Evolutionary conservation across 2,113 vertebrate genomes (phyloP).

Genomic region (Larimichthys crocea): DNA sequence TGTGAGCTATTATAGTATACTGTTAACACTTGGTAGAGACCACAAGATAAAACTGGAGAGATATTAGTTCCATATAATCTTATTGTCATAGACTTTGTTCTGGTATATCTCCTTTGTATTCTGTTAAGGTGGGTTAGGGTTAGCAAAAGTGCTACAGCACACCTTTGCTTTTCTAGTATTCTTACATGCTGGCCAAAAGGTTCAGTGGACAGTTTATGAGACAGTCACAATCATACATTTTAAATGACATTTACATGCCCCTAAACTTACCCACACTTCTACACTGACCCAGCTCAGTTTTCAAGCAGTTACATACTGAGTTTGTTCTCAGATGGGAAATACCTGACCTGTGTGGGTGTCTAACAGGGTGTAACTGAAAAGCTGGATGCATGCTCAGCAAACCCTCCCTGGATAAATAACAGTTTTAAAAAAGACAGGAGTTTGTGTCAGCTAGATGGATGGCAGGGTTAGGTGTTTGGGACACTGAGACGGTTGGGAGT

Average conservation of each 20-base stretch:
- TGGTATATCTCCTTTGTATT: too few relatives aligned
- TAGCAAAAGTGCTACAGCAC: not conserved
- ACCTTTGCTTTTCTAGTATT: too few relatives aligned
- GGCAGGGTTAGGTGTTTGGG: slow-evolving; percentile 48
- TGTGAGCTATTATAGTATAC: too few relatives aligned
- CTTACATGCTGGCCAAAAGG: too few relatives aligned
- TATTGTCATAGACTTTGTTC: too few relatives aligned
- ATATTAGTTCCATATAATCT: too few relatives aligned
- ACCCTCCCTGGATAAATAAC: slow-evolving; percentile 28
- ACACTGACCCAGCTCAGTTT: not conserved
- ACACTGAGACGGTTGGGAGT: slow-evolving; percentile 52
- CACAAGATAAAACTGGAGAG: too few relatives aligned
- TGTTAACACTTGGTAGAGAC: too few relatives aligned
- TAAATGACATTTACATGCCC: not conserved
- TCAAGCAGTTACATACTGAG: slow-evolving; percentile 1
- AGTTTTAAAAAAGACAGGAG: slow-evolving; percentile 20
- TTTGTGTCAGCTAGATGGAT: slow-evolving; percentile 68
- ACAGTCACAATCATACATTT: not conserved
- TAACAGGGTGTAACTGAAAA: slow-evolving; percentile 16
- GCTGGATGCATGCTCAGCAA: slow-evolving; percentile 45
- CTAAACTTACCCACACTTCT: not conserved
- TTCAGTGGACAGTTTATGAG: not conserved
- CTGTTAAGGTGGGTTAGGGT: too few relatives aligned
- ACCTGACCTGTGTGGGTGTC: slow-evolving; percentile 13
- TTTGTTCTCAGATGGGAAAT: slow-evolving; percentile 13